phyloP scores from a whole-genome alignment of 2,888 invertebrate genomes.

The Plusia festucae region DNA sequence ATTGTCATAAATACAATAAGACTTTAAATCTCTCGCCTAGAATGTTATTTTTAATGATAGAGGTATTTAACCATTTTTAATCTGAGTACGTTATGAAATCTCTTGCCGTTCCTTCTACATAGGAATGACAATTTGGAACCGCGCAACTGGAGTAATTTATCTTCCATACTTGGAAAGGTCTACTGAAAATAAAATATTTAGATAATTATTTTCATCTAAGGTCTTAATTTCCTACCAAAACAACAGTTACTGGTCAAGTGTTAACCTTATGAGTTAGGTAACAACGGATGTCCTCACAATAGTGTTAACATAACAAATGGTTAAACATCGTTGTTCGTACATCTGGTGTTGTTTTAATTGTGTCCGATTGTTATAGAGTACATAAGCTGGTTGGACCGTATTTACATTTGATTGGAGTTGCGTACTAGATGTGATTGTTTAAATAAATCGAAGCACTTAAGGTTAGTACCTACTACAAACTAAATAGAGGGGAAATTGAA shows the following conservation, averaged over 20 bases:
- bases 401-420: constrained; percentile 35
- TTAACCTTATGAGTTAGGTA: constrained; percentile 8
- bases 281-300: constrained; percentile 20
- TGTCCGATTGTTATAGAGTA: constrained; percentile 36
- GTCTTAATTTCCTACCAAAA: background rate
- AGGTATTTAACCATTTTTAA: too few species aligned
- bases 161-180: too few species aligned
- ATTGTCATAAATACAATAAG: too few species aligned
- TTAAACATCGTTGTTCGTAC: constrained; percentile 9
- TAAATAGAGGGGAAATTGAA: background rate
- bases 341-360: constrained; percentile 36
- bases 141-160: too few species aligned
- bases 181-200: too few species aligned
- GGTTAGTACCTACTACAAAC: background rate
- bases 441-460: background rate
- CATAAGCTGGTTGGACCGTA: constrained; percentile 3
- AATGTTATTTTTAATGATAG: too few species aligned
- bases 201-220: too few species aligned
- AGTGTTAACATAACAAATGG: constrained; percentile 23
- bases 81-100: too few species aligned
- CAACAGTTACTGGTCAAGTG: constrained; percentile 7
- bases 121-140: too few species aligned
- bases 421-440: constrained; percentile 12
- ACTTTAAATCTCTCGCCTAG: too few species aligned
- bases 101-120: too few species aligned